phyloP scores from a whole-genome alignment of 1,140 invertebrate species.

The Drosophila leontia region DNA sequence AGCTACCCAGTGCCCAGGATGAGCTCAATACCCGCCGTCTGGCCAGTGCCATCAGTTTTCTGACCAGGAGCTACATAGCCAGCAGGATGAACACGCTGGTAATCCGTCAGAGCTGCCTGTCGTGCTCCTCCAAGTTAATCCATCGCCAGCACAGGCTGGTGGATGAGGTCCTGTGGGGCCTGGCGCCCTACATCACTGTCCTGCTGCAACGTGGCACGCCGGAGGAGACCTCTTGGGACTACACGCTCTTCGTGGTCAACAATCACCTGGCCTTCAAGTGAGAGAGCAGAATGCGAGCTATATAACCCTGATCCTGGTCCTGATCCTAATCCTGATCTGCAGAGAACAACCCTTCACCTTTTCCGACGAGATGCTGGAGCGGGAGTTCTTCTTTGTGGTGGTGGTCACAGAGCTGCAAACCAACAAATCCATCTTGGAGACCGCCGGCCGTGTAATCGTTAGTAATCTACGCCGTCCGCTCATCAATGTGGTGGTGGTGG shows the following conservation, averaged over 20 bases:
- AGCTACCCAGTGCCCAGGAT: neutral
- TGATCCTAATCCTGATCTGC: too few relatives aligned
- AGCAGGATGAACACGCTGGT: constrained; percentile 57
- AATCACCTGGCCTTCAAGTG: constrained; percentile 38
- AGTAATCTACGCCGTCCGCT: constrained; percentile 13
- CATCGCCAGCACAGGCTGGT: constrained; percentile 38
- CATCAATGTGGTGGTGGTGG: constrained; percentile 59
- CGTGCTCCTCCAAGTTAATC: constrained; percentile 4
- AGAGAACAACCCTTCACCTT: constrained; percentile 21
- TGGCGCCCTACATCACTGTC: constrained; percentile 28
- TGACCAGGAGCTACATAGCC: constrained; percentile 45
- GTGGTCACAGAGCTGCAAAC: constrained; percentile 36
- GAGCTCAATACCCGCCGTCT: constrained; percentile 30
- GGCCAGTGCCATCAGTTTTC: constrained; percentile 38
- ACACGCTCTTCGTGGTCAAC: constrained; percentile 61
- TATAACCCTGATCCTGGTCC: neutral
- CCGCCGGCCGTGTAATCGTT: constrained; percentile 7
- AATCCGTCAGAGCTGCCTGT: constrained; percentile 32
- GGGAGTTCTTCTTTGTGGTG: constrained; percentile 58
- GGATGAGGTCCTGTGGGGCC: constrained; percentile 34
- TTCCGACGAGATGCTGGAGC: constrained; percentile 35
- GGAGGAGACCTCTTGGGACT: constrained; percentile 43
- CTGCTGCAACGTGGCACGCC: constrained; percentile 18
- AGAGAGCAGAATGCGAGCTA: constrained; percentile 1
- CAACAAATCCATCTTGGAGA: neutral